Base-by-base conservation (phyloP, 2,113 vertebrate genomes). In the Lepisosteus oculatus region DNA sequence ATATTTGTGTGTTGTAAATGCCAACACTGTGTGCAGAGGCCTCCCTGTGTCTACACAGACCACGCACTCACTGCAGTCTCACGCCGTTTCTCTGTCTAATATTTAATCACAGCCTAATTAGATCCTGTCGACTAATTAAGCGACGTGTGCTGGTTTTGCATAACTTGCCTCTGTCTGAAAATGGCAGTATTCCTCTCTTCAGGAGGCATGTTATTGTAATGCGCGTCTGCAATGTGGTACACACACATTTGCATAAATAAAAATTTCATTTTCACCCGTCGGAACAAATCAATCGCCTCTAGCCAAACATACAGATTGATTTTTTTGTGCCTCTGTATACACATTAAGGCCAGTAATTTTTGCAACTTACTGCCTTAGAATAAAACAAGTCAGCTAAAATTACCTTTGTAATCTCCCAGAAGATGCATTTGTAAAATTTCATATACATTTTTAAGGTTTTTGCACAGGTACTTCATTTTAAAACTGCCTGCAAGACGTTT, bases 21-120 rank as follows among this genome's bases (percentile, higher is more conserved):
- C 47, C 47, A 51, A 9, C 5, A 51, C 47, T 9, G 5, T 6
- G 47, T 6, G 9, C 47, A 51, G 5, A 51, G 47, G 9, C 47
- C 47, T 9, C 4, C 42, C n/a, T 15, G 12, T 4, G 6, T 15
- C 12, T 17, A 8, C 44, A 3, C 3, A 51, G 65, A 29, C 14
- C 57, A 15, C 8, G 6, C 66, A 3, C 12, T 55, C 51, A 41
- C 56, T 9, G 44, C 29, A 17, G 17, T 42, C 41, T 43, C 55
- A 57, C 14, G 43, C 56, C 15, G 42, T 57, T 56, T 12, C 63
- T 66, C 8, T 51, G 43, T 59, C 56, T 67, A n/a, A n/a, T 68
- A 45, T 67, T 68, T 68, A 68, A 51, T 61, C 57, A 43, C 43
- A 42, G 66, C 51, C 15, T 73, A 61, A 67, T 72, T 67, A 29